phyloP scores from a whole-genome alignment of 1,140 invertebrate species.

The Panulirus ornatus region DNA sequence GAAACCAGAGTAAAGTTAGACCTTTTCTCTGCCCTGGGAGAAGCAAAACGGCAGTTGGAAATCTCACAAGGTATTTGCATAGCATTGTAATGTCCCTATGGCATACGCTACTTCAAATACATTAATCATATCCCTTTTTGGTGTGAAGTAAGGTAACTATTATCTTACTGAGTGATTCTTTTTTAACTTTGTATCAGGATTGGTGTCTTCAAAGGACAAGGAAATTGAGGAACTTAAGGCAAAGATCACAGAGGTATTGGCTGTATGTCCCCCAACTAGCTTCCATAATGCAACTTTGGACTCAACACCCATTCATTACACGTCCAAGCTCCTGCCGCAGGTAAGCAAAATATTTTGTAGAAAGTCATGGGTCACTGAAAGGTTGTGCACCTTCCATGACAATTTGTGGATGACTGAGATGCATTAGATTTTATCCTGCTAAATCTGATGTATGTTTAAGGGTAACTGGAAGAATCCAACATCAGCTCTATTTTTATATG shows the following conservation, averaged over 20 bases:
- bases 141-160: not conserved
- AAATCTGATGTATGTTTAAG: too few relatives aligned
- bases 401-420: too few relatives aligned
- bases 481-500: too few relatives aligned
- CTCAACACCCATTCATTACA: constrained; percentile 75
- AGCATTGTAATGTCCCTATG: not conserved
- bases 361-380: too few relatives aligned
- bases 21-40: constrained; percentile 95
- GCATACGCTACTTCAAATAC: not conserved
- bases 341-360: constrained; percentile 49
- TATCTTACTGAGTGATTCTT: not conserved
- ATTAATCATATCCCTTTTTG: too few relatives aligned
- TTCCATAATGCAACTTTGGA: constrained; percentile 70
- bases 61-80: constrained; percentile 90
- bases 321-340: constrained; percentile 73
- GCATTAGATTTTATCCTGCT: too few relatives aligned
- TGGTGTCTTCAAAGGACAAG: constrained; percentile 89
- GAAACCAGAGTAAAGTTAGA: constrained; percentile 96
- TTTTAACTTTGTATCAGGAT: constrained; percentile 83
- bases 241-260: constrained; percentile 93
- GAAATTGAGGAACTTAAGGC: constrained; percentile 94
- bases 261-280: constrained; percentile 87
- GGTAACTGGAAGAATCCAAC: too few relatives aligned
- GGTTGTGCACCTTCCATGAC: too few relatives aligned
- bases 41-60: constrained; percentile 94